Base-by-base conservation (phyloP, 2,888 invertebrate genomes). In the Andrena bicolor region DNA sequence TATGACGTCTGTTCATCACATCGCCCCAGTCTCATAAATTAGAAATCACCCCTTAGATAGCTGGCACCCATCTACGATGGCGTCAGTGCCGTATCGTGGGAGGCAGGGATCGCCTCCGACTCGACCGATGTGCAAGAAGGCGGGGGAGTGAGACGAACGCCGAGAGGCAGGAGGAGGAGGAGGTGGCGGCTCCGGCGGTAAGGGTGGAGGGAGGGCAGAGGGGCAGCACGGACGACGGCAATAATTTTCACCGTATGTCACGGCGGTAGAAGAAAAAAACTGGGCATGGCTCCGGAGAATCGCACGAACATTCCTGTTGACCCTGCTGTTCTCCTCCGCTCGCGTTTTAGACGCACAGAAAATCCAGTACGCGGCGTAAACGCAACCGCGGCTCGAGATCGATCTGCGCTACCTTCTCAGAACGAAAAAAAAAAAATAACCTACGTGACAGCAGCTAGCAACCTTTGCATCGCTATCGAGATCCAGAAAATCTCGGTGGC, bases 1-100 rank as follows among this genome's bases (percentile, higher is more conserved):
- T 94, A 94, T 94, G 94, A 94, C 94, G 94, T 94, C 94, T 94
- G 94, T 94, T 94, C 94, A 94, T 94, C 94, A 94, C 94, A 92
- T 93, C 93, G 91, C 93, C 93, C 93, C 92, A 92, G 91, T 89
- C 92, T 94, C 94, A 94, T 94, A 94, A 94, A 94, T 94, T 94
- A 94, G 92, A 93, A 94, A 94, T 93, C 93, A 92, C 92, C 92
- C 92, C 92, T 91, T 91, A 91, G 93, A 93, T 93, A 93, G 92
- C 88, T 89, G 89, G 90, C 90, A 91, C 91, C 90, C 91, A 89
- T 91, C 90, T 88, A 90, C 87, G 90, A 91, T 90, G 89, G 89
- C 91, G 90, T 91, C 91, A 88, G 84, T 84, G 88, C 88, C 88
- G 88, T 88, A 88, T 88, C 88, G 88, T 87, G 88, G 88, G 87